These are phyloP conservation scores for Ceyx cyanopectus DNA, from an alignment of 2,113 vertebrate genomes.

Conservation along the genomic window DNA sequence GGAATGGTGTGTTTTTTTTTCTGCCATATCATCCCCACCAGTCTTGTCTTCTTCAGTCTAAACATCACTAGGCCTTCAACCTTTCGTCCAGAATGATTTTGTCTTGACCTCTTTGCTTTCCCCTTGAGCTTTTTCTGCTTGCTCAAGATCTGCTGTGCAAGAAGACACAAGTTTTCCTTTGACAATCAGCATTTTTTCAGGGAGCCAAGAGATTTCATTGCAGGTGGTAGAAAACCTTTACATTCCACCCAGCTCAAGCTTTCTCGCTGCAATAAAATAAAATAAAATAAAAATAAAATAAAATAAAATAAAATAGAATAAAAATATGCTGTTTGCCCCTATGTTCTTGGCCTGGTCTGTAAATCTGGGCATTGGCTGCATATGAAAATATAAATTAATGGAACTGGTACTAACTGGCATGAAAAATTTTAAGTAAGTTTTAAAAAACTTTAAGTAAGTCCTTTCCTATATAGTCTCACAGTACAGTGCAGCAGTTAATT, in stretches of 20 bases:
- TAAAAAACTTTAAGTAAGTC: not conserved
- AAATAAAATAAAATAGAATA: not conserved
- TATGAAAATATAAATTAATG: not conserved
- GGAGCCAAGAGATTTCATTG: not conserved
- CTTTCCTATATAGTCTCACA: not conserved
- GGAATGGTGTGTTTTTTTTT: not conserved
- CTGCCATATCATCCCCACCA: fast-evolving
- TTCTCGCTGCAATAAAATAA: not conserved
- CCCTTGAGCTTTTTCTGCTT: not conserved
- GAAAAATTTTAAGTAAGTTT: not conserved
- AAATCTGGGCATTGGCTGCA: not conserved
- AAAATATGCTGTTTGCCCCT: not conserved
- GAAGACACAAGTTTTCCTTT: not conserved
- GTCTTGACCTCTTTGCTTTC: not conserved
- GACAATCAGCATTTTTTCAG: not conserved
- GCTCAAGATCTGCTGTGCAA: not conserved
- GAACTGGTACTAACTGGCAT: not conserved
- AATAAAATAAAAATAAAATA: too few species aligned
- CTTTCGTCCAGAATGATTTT: not conserved
- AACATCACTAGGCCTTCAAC: not conserved
- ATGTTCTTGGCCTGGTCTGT: not conserved
- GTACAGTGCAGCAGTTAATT: not conserved
- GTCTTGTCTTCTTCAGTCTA: not conserved
- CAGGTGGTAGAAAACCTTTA: not conserved
- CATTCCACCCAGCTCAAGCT: not conserved